Evolutionary conservation across 2,113 vertebrate genomes (phyloP).

Genomic region (Thalassoma bifasciatum): DNA sequence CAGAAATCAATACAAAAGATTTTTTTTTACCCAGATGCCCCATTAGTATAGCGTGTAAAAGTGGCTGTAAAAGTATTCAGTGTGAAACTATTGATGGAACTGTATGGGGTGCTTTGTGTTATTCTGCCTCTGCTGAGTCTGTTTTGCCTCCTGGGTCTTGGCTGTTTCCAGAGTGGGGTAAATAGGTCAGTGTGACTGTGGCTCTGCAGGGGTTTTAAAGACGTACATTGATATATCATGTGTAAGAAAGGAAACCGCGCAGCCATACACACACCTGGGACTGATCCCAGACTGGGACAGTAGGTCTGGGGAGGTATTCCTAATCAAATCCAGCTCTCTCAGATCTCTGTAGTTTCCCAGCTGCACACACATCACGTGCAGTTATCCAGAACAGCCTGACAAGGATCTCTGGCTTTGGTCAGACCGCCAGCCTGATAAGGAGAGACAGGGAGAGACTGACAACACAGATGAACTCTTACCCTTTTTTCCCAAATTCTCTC

Average conservation of each 20-base stretch:
- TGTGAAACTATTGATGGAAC: conserved; percentile 62
- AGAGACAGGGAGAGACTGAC: conserved; percentile 55
- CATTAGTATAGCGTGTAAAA: conserved; percentile 51
- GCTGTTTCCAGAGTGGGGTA: conserved; percentile 57
- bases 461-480: conserved; percentile 27
- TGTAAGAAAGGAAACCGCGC: not conserved
- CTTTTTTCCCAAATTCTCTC: conserved; percentile 25
- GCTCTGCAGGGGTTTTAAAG: conserved; percentile 52
- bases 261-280: conserved; percentile 68
- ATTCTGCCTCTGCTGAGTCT: conserved; percentile 51
- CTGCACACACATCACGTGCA: conserved; percentile 65
- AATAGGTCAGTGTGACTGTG: conserved; percentile 72
- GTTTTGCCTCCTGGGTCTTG: conserved; percentile 46
- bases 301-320: conserved; percentile 63
- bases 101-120: conserved; percentile 32
- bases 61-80: conserved; percentile 50
- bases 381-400: conserved; percentile 61
- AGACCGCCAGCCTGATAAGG: conserved; percentile 68
- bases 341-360: conserved; percentile 54
- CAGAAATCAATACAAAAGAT: conserved; percentile 63
- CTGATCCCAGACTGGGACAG: conserved; percentile 70
- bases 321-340: conserved; percentile 77
- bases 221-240: conserved; percentile 20
- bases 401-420: conserved; percentile 71
- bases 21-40: conserved; percentile 53